A percentile compares a stretch with the other conserved stretches of the same genome.
Evolutionary conservation across 2,797 vertebrate genomes (phyloP).

Genomic region (Cheirogaleus major): DNA sequence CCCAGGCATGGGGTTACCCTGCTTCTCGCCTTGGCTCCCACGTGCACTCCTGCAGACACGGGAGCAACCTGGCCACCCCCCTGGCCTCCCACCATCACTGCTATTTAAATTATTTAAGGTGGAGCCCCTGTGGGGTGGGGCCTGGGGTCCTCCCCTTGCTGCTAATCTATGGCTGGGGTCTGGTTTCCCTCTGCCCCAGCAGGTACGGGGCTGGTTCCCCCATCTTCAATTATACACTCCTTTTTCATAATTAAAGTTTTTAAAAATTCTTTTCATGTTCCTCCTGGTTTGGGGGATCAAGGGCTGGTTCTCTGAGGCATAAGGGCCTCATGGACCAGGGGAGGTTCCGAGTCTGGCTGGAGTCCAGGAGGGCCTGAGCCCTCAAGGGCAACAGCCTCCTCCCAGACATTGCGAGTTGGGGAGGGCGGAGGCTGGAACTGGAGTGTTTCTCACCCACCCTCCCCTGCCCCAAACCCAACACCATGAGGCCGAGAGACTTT

Average conservation of each 20-base stretch:
- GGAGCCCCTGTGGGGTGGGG: background rate
- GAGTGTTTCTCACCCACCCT: background rate
- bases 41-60: background rate
- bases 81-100: background rate
- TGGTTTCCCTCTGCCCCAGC: conserved; percentile 3
- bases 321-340: background rate
- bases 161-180: background rate
- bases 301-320: background rate
- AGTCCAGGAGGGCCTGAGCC: background rate
- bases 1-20: background rate
- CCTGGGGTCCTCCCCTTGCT: background rate
- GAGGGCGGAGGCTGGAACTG: background rate
- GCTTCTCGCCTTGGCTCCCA: accelerated
- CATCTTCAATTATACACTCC: background rate
- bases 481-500: conserved; percentile 85
- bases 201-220: conserved; percentile 57
- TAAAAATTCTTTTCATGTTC: background rate
- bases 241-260: conserved; percentile 60
- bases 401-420: background rate
- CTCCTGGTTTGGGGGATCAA: background rate
- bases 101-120: conserved; percentile 73
- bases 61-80: background rate
- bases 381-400: background rate
- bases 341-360: background rate
- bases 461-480: conserved; percentile 69